Evolutionary conservation across 2,113 vertebrate species (phyloP).

Genomic region (Anarrhichthys ocellatus): DNA sequence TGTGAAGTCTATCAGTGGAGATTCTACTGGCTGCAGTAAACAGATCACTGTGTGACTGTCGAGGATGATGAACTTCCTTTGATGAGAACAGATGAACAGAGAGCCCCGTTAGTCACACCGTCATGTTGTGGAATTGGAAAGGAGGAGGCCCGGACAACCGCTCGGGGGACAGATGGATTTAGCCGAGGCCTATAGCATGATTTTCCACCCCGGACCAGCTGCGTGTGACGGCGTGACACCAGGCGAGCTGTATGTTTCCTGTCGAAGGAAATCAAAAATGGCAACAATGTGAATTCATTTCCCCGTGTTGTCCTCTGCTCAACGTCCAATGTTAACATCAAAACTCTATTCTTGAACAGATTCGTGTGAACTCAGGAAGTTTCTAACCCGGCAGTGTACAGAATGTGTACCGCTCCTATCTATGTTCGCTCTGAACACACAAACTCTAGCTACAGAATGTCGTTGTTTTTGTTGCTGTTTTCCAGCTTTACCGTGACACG

Average conservation of each 20-base stretch:
- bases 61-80: conserved; percentile 42
- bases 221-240: background rate
- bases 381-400: conserved; percentile 3
- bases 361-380: conserved; percentile 51
- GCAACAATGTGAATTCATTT: conserved; percentile 46
- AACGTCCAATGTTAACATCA: background rate
- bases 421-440: background rate
- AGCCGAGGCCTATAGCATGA: background rate
- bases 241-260: conserved; percentile 14
- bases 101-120: conserved; percentile 31
- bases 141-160: background rate
- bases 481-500: background rate
- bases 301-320: background rate
- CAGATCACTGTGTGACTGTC: conserved; percentile 50
- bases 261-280: conserved; percentile 44
- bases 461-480: background rate
- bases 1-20: conserved; percentile 52
- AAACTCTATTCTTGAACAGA: conserved; percentile 6
- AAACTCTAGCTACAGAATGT: background rate
- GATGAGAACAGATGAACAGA: conserved; percentile 52
- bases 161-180: background rate
- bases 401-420: background rate
- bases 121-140: conserved; percentile 12
- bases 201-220: background rate
- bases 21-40: conserved; percentile 47